phyloP scores from a whole-genome alignment of 2,888 invertebrate genomes.

The Melanargia galathea region DNA sequence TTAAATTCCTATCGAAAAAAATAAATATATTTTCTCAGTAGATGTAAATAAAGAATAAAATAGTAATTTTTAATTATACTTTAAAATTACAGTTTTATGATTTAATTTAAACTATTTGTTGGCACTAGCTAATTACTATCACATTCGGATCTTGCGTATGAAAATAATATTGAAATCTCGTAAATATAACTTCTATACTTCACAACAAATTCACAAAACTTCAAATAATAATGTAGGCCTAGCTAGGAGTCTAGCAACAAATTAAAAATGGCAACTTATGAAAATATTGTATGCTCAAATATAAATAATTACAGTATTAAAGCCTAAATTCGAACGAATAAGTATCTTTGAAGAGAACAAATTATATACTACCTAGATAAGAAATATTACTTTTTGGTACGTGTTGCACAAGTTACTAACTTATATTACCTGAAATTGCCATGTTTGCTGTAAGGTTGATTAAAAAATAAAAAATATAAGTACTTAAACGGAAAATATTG shows the following conservation, averaged over 20 bases:
- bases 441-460: constrained; percentile 4
- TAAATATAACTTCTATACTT: neutral
- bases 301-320: neutral
- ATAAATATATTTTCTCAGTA: constrained; percentile 23
- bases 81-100: constrained; percentile 35
- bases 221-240: neutral
- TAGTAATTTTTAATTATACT: constrained; percentile 40
- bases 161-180: constrained; percentile 16
- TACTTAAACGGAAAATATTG: neutral
- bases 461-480: neutral
- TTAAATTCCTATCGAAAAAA: constrained; percentile 31
- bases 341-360: constrained; percentile 1
- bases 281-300: neutral
- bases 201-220: neutral
- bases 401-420: constrained; percentile 19
- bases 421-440: constrained; percentile 27
- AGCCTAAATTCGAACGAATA: constrained; percentile 8
- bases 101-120: constrained; percentile 54
- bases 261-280: neutral
- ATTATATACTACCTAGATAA: constrained; percentile 17
- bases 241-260: constrained; percentile 3
- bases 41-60: constrained; percentile 32
- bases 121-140: constrained; percentile 76
- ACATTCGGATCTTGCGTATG: constrained; percentile 56
- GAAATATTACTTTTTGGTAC: constrained; percentile 20